Evolutionary conservation across 1,140 invertebrate species (phyloP).

Genomic region (Telenomus remus): DNA sequence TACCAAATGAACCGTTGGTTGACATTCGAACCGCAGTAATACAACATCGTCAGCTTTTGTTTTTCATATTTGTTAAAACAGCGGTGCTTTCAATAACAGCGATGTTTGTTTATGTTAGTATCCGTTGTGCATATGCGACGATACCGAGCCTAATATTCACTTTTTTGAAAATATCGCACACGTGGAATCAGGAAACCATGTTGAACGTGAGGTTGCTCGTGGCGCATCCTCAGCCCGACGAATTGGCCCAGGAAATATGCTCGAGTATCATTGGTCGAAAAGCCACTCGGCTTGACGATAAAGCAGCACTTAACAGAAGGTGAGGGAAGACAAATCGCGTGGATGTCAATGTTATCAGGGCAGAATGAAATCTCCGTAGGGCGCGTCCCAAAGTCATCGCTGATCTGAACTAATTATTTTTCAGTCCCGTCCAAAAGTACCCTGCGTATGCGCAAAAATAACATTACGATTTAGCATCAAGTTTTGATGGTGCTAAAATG

Average conservation of each 20-base stretch:
- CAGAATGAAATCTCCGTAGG: conserved; percentile 36
- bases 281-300: conserved; percentile 35
- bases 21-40: too few relatives aligned
- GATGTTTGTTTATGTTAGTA: background rate
- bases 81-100: too few relatives aligned
- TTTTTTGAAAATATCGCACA: conserved; percentile 48
- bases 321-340: conserved; percentile 74
- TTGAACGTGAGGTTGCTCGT: conserved; percentile 19
- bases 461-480: too few relatives aligned
- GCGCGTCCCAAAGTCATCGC: conserved; percentile 11
- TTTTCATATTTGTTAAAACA: too few relatives aligned
- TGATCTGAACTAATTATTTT: too few relatives aligned
- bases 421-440: too few relatives aligned
- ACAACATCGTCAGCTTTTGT: too few relatives aligned
- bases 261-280: conserved; percentile 53
- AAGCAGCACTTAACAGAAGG: conserved; percentile 49
- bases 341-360: conserved; percentile 74
- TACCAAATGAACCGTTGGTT: too few relatives aligned
- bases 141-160: conserved; percentile 29
- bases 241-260: conserved; percentile 41
- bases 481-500: too few relatives aligned
- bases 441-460: too few relatives aligned
- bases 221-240: conserved; percentile 17
- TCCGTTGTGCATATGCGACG: too few relatives aligned
- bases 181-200: conserved; percentile 44